Evolutionary conservation across 1,140 invertebrate genomes (phyloP).

Genomic region (Bombus affinis): DNA sequence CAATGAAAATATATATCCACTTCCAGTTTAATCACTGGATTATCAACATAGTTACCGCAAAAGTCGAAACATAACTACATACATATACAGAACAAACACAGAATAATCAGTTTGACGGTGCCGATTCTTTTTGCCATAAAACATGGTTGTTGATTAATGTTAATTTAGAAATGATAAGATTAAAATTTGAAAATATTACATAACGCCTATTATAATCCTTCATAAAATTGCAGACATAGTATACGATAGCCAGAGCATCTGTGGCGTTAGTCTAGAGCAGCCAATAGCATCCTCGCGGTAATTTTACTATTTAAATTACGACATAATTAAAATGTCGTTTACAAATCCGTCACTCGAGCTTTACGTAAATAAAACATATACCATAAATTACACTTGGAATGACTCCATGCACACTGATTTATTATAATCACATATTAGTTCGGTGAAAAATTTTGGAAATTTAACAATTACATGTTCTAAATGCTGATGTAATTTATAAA

Average conservation of each 20-base stretch:
- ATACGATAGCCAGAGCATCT: not conserved
- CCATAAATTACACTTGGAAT: not conserved
- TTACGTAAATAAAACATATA: not conserved
- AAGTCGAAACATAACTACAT: constrained; percentile 22
- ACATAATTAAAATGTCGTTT: not conserved
- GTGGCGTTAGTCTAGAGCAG: constrained; percentile 50
- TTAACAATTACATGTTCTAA: not conserved
- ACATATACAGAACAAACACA: not conserved
- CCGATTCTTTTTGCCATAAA: not conserved
- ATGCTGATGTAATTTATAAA: not conserved
- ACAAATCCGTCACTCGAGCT: not conserved
- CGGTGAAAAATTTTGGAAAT: not conserved
- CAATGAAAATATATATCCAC: not conserved
- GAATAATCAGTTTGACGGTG: not conserved
- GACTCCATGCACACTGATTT: not conserved
- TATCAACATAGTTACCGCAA: constrained; percentile 16
- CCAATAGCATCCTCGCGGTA: constrained; percentile 30
- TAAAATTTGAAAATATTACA: not conserved
- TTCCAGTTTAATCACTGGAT: not conserved
- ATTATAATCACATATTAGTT: not conserved
- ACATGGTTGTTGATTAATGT: not conserved
- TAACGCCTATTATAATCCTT: not conserved
- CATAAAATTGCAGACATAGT: not conserved
- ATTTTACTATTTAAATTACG: not conserved
- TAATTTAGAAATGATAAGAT: not conserved